Evolutionary conservation across 2,797 vertebrate genomes (phyloP), one percentile per base, ranked within the genome.

Genomic region (Cuculus canorus): DNA sequence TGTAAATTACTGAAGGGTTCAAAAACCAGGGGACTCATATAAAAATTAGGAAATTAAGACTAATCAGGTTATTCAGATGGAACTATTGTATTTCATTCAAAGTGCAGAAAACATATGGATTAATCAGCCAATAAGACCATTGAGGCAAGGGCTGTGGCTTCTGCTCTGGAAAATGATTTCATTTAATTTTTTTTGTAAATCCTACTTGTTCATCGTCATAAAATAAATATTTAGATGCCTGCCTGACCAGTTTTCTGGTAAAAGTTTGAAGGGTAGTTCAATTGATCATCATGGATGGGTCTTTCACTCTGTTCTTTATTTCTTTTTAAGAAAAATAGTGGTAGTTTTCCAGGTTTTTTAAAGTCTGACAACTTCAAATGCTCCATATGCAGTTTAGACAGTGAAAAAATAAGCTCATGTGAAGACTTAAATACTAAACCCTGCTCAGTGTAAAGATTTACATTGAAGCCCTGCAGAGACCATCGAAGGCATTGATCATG

Each of bases 41-140:
- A 94, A 96, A 95, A 97, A 96, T 92, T 85, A 94, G 63, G 77
- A 91, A 96, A 94, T 93, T 96, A 82, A 93, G 95, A 90, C 48
- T 66, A 94, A 94, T 89, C 72, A 77, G 69, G 17, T 87, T 93
- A 86, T 79, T 79, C 41, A 41, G 82, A 75, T 3, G 59, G 83
- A 90, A 92, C 39, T 64, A 85, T 90, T 91, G 79, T 78, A 92
- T 96, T 97, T 96, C 82, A 90, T 92, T 93, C 43, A 50, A 91
- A 91, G 47, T 54, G 45, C 41, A 56, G 70, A 63, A 86, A 95
- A 96, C 76, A 85, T 89, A 95, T 87, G 59, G 94, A 96, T 96
- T 92, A 68, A 72, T 77, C 82, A 84, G 39, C 95, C 95, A 91
- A 78, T 95, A 96, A 59, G 79, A 79, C 52, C 52, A 90, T 33